Evolutionary conservation across 2,113 vertebrate genomes (phyloP).

Genomic region (Felis chaus): DNA sequence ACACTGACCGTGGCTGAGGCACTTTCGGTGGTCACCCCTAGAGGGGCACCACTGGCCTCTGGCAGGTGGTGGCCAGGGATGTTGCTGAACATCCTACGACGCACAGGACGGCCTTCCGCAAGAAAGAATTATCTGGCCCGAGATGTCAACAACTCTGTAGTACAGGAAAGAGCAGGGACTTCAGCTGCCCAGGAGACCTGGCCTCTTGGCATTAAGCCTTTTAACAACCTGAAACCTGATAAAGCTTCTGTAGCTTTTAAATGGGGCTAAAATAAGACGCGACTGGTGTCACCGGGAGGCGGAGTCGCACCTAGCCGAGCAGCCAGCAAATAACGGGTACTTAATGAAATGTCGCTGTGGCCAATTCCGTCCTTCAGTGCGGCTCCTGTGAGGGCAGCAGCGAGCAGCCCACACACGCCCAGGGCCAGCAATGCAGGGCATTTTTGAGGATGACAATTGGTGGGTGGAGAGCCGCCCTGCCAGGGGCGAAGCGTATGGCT

Average conservation of each 20-base stretch:
- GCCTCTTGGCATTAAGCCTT: not conserved
- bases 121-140: not conserved
- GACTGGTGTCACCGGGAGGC: accelerated
- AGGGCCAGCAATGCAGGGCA: not conserved
- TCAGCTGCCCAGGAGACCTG: not conserved
- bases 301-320: not conserved
- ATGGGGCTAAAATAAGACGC: not conserved
- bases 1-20: not conserved
- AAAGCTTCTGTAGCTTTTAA: not conserved
- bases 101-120: not conserved
- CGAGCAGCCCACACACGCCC: not conserved
- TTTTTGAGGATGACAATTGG: not conserved
- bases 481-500: not conserved
- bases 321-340: not conserved
- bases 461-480: not conserved
- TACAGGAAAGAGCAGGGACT: not conserved
- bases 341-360: not conserved
- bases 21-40: not conserved
- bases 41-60: not conserved
- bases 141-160: not conserved
- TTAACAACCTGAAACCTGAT: not conserved
- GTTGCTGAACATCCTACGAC: not conserved
- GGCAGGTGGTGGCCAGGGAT: accelerated
- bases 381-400: not conserved
- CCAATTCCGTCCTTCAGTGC: not conserved